phyloP scores from a whole-genome alignment of 1,140 invertebrate species.

The Laupala kohalensis region DNA sequence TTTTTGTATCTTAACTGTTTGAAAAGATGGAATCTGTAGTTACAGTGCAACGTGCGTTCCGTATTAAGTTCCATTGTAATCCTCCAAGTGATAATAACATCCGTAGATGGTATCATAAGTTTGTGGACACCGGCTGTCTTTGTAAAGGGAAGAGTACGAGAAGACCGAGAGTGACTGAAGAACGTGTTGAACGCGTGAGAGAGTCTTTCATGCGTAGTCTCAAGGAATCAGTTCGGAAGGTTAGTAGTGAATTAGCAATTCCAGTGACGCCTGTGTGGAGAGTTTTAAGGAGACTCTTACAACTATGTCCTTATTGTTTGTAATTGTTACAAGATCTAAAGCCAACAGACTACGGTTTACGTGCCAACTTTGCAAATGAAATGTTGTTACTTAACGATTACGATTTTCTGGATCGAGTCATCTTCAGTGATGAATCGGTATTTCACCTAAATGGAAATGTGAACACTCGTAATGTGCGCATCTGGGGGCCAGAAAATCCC shows the following conservation, averaged over 20 bases:
- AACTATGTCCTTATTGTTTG: not conserved
- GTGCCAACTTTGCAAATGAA: not conserved
- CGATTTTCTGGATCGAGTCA: not conserved
- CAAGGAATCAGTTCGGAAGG: constrained; percentile 9
- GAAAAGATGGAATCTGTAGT: not conserved
- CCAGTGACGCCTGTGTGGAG: constrained; percentile 2
- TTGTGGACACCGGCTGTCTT: constrained; percentile 2
- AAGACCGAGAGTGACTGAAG: constrained; percentile 3
- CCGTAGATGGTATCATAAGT: constrained; percentile 5
- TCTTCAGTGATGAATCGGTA: not conserved
- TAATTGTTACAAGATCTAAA: not conserved
- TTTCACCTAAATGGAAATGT: not conserved
- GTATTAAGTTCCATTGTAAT: not conserved
- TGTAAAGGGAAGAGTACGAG: constrained; percentile 3
- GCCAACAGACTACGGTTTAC: not conserved
- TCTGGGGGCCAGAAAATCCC: not conserved
- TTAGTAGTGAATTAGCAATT: constrained; percentile 3
- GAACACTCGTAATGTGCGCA: constrained; percentile 1
- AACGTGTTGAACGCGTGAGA: constrained; percentile 5
- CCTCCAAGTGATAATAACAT: constrained; percentile 6
- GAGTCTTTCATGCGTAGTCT: constrained; percentile 2
- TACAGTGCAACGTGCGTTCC: constrained; percentile 8
- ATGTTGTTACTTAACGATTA: not conserved
- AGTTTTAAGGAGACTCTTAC: not conserved
- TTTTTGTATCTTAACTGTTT: not conserved